Evolutionary conservation across 2,113 vertebrate species (phyloP).

Genomic region (Eudyptes chrysolophus): DNA sequence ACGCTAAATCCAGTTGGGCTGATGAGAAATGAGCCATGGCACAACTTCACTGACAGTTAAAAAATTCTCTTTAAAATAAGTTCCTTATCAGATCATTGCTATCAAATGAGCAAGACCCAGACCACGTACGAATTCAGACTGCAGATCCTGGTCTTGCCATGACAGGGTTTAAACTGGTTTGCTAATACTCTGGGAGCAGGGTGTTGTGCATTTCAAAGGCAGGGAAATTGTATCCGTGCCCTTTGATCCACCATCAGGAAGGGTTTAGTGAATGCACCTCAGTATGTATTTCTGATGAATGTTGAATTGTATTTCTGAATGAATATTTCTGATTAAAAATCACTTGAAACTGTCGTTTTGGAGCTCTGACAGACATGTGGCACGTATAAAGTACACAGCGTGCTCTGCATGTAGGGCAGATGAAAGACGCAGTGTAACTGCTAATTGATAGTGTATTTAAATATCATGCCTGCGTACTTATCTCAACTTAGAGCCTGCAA

Average conservation of each 20-base stretch:
- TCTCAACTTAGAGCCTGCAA: background rate
- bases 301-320: background rate
- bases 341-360: background rate
- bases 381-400: rapidly evolving
- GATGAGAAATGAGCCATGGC: background rate
- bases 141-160: rapidly evolving
- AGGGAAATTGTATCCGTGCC: background rate
- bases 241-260: background rate
- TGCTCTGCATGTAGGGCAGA: background rate
- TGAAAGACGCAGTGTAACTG: background rate
- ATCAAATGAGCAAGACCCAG: background rate
- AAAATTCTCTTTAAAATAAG: background rate
- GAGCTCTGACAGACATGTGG: background rate
- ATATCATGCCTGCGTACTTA: background rate
- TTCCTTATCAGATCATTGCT: background rate
- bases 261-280: background rate
- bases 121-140: background rate
- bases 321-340: background rate
- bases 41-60: background rate
- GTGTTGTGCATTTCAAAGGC: background rate
- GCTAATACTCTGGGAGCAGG: background rate
- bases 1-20: background rate
- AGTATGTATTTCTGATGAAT: background rate
- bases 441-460: background rate
- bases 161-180: background rate